phyloP scores from a whole-genome alignment of 2,113 vertebrate species.

The Nothoprocta perdicaria region DNA sequence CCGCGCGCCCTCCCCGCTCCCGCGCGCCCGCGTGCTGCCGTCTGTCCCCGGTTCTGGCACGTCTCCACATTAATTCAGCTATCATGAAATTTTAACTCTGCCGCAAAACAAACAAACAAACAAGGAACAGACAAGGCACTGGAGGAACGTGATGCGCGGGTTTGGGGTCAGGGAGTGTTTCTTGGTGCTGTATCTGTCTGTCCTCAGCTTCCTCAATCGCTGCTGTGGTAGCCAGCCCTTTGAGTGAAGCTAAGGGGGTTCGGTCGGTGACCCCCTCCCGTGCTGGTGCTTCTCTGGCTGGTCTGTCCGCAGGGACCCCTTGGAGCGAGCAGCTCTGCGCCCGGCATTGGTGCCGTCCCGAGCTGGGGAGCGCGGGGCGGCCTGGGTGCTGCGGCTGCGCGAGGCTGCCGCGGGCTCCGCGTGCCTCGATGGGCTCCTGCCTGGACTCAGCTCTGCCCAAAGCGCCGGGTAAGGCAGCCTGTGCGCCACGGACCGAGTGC shows the following conservation, averaged over 20 bases:
- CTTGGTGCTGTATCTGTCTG: background rate
- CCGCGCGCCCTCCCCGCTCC: background rate
- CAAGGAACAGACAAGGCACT: background rate
- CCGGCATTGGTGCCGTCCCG: no score
- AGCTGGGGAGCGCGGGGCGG: no score
- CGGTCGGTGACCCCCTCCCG: background rate
- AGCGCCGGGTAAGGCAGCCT: no score
- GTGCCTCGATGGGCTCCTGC: no score
- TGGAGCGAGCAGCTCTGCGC: background rate
- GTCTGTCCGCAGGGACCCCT: background rate
- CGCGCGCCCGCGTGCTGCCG: background rate
- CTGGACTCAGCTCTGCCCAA: no score
- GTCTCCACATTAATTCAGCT: conserved; percentile 2
- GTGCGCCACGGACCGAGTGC: no score
- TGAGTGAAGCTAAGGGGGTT: background rate
- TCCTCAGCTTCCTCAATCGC: conserved; percentile 5
- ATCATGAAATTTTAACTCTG: conserved; percentile 35
- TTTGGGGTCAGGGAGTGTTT: background rate
- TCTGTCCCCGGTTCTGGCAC: background rate
- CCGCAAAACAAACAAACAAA: background rate
- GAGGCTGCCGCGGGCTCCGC: no score
- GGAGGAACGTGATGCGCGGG: background rate
- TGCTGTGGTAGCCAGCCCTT: background rate
- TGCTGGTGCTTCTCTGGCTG: background rate
- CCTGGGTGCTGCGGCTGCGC: no score